These are phyloP conservation scores for Epinotia demarniana DNA, from an alignment of 2,888 invertebrate species.

Conservation along the genomic window DNA sequence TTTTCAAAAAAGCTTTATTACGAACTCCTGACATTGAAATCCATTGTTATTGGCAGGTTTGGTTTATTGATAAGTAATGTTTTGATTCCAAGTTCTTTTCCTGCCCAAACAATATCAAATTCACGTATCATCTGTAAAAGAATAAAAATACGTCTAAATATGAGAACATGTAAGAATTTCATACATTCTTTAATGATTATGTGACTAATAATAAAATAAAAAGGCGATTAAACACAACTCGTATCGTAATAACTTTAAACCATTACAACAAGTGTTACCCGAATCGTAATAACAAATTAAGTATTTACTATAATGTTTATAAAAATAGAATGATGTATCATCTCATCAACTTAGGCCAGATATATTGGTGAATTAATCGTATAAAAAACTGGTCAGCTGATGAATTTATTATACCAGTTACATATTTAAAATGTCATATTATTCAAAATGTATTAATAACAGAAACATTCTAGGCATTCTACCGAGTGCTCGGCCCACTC, in stretches of 20 bases:
- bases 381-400: background rate
- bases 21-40: slow-evolving; percentile 54
- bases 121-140: slow-evolving; percentile 86
- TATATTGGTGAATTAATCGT: background rate
- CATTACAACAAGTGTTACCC: background rate
- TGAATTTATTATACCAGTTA: background rate
- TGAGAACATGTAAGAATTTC: background rate
- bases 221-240: background rate
- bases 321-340: background rate
- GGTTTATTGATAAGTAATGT: slow-evolving; percentile 93
- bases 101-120: slow-evolving; percentile 87
- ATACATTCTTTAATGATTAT: background rate
- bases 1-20: slow-evolving; percentile 21
- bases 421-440: no score
- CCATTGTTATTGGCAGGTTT: slow-evolving; percentile 85
- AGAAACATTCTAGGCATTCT: no score
- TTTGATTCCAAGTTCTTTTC: slow-evolving; percentile 85
- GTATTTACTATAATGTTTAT: background rate
- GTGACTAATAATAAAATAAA: background rate
- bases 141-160: slow-evolving; percentile 11
- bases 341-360: background rate
- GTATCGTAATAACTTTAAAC: background rate
- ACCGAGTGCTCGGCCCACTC: no score
- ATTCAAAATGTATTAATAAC: no score
- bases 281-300: background rate